phyloP scores from a whole-genome alignment of 1,140 invertebrate species.

The Pogonognathellus flavescens region DNA sequence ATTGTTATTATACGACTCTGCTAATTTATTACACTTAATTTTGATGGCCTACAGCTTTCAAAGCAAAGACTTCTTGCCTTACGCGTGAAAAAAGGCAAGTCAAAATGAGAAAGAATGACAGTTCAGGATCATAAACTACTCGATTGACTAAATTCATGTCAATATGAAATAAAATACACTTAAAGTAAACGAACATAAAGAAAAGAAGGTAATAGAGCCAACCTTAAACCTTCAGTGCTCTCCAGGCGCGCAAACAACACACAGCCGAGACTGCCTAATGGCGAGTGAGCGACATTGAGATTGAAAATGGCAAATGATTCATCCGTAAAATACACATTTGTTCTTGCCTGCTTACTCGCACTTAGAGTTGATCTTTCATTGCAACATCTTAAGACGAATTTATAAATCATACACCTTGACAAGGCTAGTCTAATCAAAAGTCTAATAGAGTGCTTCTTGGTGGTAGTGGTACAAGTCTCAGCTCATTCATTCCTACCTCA shows the following conservation, averaged over 20 bases:
- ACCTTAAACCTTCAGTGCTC: slow-evolving; percentile 43
- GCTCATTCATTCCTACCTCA: background rate
- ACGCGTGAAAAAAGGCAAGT: slow-evolving; percentile 24
- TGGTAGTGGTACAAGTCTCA: too few species aligned
- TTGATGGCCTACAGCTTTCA: slow-evolving; percentile 38
- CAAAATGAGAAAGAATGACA: slow-evolving; percentile 35
- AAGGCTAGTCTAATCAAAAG: slow-evolving; percentile 41
- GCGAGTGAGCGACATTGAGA: slow-evolving; percentile 34
- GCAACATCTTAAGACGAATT: slow-evolving; percentile 40
- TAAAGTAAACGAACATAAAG: slow-evolving; percentile 11
- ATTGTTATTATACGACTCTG: too few species aligned
- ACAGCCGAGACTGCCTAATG: background rate
- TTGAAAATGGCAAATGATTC: slow-evolving; percentile 43
- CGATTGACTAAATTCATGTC: slow-evolving; percentile 36
- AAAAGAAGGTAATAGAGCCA: slow-evolving; percentile 27
- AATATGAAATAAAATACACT: slow-evolving; percentile 35
- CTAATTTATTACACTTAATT: background rate
- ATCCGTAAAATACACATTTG: slow-evolving; percentile 17
- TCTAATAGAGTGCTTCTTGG: slow-evolving; percentile 33
- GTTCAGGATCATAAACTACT: slow-evolving; percentile 44
- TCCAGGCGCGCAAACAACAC: background rate
- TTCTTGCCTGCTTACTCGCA: background rate
- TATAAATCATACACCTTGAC: slow-evolving; percentile 41
- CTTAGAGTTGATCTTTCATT: slow-evolving; percentile 28
- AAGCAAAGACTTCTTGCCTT: slow-evolving; percentile 45